Percentiles rank a stretch among this genome's conserved stretches.
Conservation (phyloP, 2,888 invertebrate genomes). For the Nycteola revayana region DNA sequence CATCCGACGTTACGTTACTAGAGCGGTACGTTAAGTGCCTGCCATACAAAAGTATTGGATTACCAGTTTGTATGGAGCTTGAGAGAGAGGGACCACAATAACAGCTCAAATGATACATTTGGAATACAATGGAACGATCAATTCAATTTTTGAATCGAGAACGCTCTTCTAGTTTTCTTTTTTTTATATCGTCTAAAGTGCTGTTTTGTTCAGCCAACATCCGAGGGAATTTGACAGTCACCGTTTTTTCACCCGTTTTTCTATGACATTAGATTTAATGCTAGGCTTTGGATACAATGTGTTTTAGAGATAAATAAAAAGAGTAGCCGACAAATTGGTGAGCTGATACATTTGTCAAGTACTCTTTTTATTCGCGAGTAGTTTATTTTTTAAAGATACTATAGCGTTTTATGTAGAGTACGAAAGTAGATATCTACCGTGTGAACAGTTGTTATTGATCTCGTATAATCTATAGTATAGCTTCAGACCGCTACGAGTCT, state of each 20-base stretch:
- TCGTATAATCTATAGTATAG: constrained; percentile 26
- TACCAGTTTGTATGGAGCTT: constrained; percentile 74
- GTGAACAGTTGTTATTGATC: constrained; percentile 19
- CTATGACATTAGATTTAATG: constrained; percentile 61
- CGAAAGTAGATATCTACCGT: constrained; percentile 18
- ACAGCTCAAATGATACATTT: constrained; percentile 82
- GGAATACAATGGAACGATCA: constrained; percentile 82
- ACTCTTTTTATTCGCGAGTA: constrained; percentile 18
- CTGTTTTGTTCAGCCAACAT: constrained; percentile 81
- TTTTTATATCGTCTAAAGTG: constrained; percentile 77
- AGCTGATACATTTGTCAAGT: constrained; percentile 26
- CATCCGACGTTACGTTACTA: constrained; percentile 63
- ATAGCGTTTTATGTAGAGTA: constrained; percentile 4
- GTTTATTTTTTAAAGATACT: constrained; percentile 20
- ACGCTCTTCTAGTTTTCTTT: constrained; percentile 78
- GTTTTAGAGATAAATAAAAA: constrained; percentile 33
- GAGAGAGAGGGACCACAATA: constrained; percentile 78
- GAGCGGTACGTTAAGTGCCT: constrained; percentile 71
- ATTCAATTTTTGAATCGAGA: constrained; percentile 83
- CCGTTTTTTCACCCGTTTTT: constrained; percentile 75
- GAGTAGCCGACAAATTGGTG: no score
- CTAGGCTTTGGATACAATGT: constrained; percentile 52
- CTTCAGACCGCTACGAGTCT: constrained; percentile 19
- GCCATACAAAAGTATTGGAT: constrained; percentile 82
- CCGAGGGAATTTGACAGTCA: constrained; percentile 80